Conservation (phyloP, 2,888 invertebrate genomes). For the Drosophila mettleri region DNA sequence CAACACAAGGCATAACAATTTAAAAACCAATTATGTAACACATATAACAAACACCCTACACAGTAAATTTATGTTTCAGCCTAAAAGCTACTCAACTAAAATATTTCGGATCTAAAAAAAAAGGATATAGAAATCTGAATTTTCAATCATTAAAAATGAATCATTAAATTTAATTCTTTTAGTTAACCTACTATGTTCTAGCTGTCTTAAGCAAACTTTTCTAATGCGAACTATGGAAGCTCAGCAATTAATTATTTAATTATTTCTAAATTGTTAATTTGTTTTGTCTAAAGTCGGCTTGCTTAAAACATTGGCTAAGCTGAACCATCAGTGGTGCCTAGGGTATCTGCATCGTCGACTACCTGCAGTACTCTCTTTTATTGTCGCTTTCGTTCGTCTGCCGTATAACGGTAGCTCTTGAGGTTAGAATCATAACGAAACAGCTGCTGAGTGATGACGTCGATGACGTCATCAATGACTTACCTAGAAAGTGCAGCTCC, state of each 20-base stretch:
- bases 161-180: no score
- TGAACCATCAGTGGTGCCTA: neutral
- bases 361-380: neutral
- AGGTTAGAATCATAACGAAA: conserved; percentile 14
- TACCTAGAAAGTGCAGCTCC: conserved; percentile 37
- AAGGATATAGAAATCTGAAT: no score
- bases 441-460: conserved; percentile 33
- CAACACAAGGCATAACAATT: neutral
- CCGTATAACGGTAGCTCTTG: conserved; percentile 25
- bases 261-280: neutral
- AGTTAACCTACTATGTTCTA: neutral
- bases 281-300: no score
- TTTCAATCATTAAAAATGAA: no score
- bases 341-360: conserved; percentile 1
- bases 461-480: conserved; percentile 30
- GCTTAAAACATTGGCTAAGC: no score
- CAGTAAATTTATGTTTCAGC: neutral
- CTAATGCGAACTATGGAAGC: neutral
- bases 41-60: neutral
- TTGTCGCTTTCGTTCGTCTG: conserved; percentile 4
- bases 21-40: neutral
- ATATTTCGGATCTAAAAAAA: neutral
- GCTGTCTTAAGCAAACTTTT: neutral
- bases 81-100: neutral
- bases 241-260: neutral